Evolutionary conservation across 2,888 invertebrate species (phyloP).

Genomic region (Leucophenga maculata): DNA sequence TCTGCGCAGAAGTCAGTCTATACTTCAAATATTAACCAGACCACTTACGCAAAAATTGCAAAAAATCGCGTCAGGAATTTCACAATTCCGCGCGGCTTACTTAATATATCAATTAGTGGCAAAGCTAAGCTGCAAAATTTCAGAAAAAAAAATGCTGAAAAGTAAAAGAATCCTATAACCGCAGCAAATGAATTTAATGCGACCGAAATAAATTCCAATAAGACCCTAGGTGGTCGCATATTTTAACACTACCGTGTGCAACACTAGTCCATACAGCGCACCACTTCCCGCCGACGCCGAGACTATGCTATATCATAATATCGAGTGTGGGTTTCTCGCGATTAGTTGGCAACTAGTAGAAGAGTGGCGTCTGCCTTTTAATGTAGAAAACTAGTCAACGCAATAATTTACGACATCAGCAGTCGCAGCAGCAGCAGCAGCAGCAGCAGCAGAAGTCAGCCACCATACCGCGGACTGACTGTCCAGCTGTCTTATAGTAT

Average conservation of each 20-base stretch:
- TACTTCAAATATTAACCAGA: background rate
- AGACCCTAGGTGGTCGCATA: slow-evolving; percentile 66
- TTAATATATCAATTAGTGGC: slow-evolving; percentile 24
- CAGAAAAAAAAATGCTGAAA: background rate
- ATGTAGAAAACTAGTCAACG: slow-evolving; percentile 68
- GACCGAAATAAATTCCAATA: slow-evolving; percentile 61
- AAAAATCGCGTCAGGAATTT: background rate
- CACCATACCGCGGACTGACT: background rate
- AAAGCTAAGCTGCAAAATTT: background rate
- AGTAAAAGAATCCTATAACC: slow-evolving; percentile 16
- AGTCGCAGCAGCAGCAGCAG: slow-evolving; percentile 29
- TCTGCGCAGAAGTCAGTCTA: no score
- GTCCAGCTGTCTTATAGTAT: background rate
- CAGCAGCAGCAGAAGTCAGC: slow-evolving; percentile 28
- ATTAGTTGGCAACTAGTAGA: slow-evolving; percentile 21
- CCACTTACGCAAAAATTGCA: no score
- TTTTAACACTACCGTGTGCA: slow-evolving; percentile 66
- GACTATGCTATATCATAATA: no score
- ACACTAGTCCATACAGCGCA: slow-evolving; percentile 27
- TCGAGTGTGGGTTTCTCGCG: slow-evolving; percentile 10
- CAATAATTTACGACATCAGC: slow-evolving; percentile 63
- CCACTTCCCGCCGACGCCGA: no score
- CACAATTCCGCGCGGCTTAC: background rate
- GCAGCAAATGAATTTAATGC: slow-evolving; percentile 50
- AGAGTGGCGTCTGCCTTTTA: slow-evolving; percentile 64